These are phyloP conservation scores for Ochlodes sylvanus DNA, from an alignment of 2,888 invertebrate species.

Conservation along the genomic window DNA sequence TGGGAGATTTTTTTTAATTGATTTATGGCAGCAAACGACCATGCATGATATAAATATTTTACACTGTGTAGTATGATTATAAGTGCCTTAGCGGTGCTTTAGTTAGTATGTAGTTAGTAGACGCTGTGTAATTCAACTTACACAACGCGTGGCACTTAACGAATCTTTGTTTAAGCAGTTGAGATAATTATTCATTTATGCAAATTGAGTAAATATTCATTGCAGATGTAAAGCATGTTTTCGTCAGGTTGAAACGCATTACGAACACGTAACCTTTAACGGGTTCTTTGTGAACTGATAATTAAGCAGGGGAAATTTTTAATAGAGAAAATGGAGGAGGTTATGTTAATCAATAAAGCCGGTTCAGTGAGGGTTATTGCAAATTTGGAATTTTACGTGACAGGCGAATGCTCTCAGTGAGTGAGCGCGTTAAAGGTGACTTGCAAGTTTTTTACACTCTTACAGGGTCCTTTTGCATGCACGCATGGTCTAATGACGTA, in stretches of 20 bases:
- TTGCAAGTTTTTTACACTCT: no score
- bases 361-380: no score
- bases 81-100: not conserved
- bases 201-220: conserved; percentile 38
- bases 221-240: conserved; percentile 35
- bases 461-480: no score
- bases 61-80: no score
- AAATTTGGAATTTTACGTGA: no score
- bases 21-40: no score
- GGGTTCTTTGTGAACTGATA: conserved; percentile 30
- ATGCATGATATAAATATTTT: no score
- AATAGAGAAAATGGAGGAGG: not conserved
- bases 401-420: no score
- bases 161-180: conserved; percentile 37
- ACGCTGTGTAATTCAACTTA: conserved; percentile 11
- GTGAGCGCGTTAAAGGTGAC: no score
- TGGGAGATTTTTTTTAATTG: no score
- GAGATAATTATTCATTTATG: conserved; percentile 38
- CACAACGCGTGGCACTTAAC: conserved; percentile 32
- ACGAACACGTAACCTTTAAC: conserved; percentile 45
- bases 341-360: no score
- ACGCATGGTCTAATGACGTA: no score
- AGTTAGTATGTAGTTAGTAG: conserved; percentile 23
- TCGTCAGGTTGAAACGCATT: conserved; percentile 40
- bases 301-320: not conserved